Base-by-base conservation (phyloP, 2,113 vertebrate genomes). In the Macaca nemestrina region DNA sequence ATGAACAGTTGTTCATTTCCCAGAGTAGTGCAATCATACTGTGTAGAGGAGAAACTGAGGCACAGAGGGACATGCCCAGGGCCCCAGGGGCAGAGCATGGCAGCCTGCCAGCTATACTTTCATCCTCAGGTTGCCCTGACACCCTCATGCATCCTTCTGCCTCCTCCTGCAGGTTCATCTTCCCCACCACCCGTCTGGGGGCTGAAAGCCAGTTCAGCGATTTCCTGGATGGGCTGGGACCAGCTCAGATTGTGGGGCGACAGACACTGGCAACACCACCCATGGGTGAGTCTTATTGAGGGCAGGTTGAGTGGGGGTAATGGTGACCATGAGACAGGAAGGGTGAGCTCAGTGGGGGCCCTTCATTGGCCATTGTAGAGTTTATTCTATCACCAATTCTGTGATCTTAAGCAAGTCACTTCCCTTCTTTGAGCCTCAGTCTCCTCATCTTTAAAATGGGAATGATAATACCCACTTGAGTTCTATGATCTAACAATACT, bases 191-290 rank as follows among this genome's bases (percentile, higher is more conserved):
- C 2, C 99, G 99, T 45, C 98, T 99, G 45, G 99, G 99, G 1
- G 99, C 99, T 0, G 99, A 99, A 98, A 99, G 99, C 98, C 99
- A 99, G 97, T 99, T 99, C 98, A 99, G 99, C 4, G 99, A 99
- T 97, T 99, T 99, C 96, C 98, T 99, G 81, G 99, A 99, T 64
- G 99, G 99, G 73, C 98, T 99, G 75, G 99, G 99, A 35, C 99
- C 99, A 0, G 99, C 99, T 61, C 99, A 99, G 99, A 99, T 99
- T 11, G 99, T 99, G 86, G 99, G 99, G 55, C 98, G 99, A 92
- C 99, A 99, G 97, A 99, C 99, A 0, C 98, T 99, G 98, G 99
- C 99, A 11, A 99, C 99, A 2, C 99, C 99, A 0, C 99, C 99
- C 8, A 99, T 99, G 99, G 99, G 99, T 99, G 98, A 99, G 99